phyloP scores from a whole-genome alignment of 2,113 vertebrate species.

The Eclectus roratus region DNA sequence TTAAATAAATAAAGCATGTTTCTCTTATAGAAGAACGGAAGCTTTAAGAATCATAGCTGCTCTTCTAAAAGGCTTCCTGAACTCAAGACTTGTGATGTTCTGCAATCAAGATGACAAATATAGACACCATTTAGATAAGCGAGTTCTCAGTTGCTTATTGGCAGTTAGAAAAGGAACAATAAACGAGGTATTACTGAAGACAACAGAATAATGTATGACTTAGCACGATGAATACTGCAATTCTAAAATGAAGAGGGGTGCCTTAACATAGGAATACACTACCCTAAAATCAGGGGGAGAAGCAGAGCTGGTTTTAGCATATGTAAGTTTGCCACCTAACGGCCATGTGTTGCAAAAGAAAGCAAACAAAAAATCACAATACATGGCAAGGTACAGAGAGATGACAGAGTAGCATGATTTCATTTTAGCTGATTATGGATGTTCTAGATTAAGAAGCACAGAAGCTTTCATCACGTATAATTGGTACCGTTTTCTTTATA shows the following conservation, averaged over 20 bases:
- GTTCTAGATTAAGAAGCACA: slow-evolving; percentile 27
- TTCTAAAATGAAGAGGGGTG: neutral
- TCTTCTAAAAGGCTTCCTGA: neutral
- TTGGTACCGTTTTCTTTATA: slow-evolving; percentile 58
- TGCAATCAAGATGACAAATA: neutral
- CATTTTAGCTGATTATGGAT: neutral
- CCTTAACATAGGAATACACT: neutral
- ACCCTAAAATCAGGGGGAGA: neutral
- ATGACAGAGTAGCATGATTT: slow-evolving; percentile 52
- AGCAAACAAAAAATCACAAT: slow-evolving; percentile 11
- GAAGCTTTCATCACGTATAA: slow-evolving; percentile 77
- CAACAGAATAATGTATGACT: neutral
- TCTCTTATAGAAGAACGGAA: neutral
- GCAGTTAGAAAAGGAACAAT: neutral
- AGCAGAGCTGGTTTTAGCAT: neutral
- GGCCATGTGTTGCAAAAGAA: neutral
- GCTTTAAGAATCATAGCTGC: neutral
- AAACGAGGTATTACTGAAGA: neutral
- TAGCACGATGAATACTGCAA: neutral
- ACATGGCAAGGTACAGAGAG: neutral
- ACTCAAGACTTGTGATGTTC: neutral
- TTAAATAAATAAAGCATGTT: neutral
- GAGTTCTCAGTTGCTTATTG: neutral
- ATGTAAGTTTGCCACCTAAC: slow-evolving; percentile 45
- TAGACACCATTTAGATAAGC: neutral